Evolutionary conservation across 2,888 invertebrate genomes (phyloP), one percentile per base, ranked within the genome.

Genomic region (Rhagium mordax): DNA sequence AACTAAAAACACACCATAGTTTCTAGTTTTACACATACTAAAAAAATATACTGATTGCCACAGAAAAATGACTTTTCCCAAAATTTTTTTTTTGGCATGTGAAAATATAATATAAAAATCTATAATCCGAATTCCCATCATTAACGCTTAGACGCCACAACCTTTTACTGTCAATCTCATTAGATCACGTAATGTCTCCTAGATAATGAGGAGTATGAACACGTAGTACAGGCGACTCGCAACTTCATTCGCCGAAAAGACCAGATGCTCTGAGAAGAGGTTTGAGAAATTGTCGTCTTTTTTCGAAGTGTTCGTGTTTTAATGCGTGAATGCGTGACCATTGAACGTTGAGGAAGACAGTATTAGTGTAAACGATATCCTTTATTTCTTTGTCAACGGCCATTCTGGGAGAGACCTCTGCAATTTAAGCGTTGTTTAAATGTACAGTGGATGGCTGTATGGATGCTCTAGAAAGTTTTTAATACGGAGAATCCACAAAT

Each of bases 281-380:
- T 67, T 55, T 47, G 67, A 47, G 24, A 67, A 18, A 20, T 20
- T 41, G 67, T 33, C 27, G 8, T 41, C 18, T 53, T 20, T 15
- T 57, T 57, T 33, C 13, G 27, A 55, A 57, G 20, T 21, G 21
- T 41, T 47, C 33, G 16, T 61, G 41, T 47, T 16, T 61, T 41
- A 47, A n/a, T 47, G 41, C 65, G 55, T 67, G 67, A 61, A 20
- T 67, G 57, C 53, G 53, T 20, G n/a, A 18, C 67, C 67, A 67
- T 67, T 67, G 67, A 67, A 51, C 10, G 67, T 67, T 67, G 67
- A 47, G 67, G 67, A 67, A 67, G 57, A 53, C 33, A 53, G 51
- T 61, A 61, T 61, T 47, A n/a, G 61, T 47, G 33, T 15, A 29
- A 33, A 59, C 59, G 59, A 33, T 59, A 47, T 41, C 47, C 16